These are phyloP conservation scores for Drosophila percnosoma DNA, from an alignment of 2,888 invertebrate species.

Conservation along the genomic window DNA sequence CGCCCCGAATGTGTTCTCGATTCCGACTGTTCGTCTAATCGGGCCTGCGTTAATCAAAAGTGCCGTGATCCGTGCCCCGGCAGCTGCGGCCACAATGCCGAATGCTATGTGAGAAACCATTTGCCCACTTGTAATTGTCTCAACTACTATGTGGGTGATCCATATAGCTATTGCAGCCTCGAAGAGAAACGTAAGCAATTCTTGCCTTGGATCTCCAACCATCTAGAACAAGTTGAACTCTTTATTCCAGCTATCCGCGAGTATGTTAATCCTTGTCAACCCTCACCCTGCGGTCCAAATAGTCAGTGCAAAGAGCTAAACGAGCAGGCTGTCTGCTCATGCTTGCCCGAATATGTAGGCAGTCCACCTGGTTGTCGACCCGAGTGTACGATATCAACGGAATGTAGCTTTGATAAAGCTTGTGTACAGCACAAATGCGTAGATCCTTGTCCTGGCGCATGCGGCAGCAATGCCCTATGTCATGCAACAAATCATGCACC, in stretches of 20 bases:
- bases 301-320: slow-evolving; percentile 90
- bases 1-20: slow-evolving; percentile 90
- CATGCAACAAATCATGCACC: slow-evolving; percentile 90
- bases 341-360: slow-evolving; percentile 88
- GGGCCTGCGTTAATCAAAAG: slow-evolving; percentile 89
- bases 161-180: slow-evolving; percentile 88
- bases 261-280: slow-evolving; percentile 84
- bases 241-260: slow-evolving; percentile 62
- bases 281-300: slow-evolving; percentile 91
- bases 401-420: slow-evolving; percentile 88
- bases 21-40: slow-evolving; percentile 89
- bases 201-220: no score
- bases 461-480: slow-evolving; percentile 89
- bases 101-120: slow-evolving; percentile 90
- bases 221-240: slow-evolving; percentile 10
- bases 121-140: slow-evolving; percentile 89
- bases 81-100: slow-evolving; percentile 90
- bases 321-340: slow-evolving; percentile 89
- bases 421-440: slow-evolving; percentile 89
- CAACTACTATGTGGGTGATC: slow-evolving; percentile 90
- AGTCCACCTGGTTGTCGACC: slow-evolving; percentile 91
- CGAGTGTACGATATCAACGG: slow-evolving; percentile 88
- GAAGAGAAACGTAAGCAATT: slow-evolving; percentile 85
- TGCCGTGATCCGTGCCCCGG: slow-evolving; percentile 92
- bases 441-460: slow-evolving; percentile 89